Base-by-base conservation (phyloP, 2,888 invertebrate genomes). In the Frankliniella fusca region DNA sequence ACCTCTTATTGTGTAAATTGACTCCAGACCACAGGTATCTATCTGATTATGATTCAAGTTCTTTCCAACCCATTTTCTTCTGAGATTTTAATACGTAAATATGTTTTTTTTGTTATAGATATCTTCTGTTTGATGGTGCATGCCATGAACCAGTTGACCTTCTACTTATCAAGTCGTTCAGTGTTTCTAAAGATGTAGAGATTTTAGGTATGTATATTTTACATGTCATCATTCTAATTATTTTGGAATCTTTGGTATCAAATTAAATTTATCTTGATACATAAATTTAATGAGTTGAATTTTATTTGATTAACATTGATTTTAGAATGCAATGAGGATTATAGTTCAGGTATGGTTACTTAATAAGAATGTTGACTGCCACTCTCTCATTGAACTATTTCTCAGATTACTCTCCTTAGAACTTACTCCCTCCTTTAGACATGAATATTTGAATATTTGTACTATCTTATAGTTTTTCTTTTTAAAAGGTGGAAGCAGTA, bases 21-120 rank as follows among this genome's bases (percentile, higher is more conserved):
- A 84, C 85, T n/a, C 82, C 82, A 76, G 85, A 85, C 81, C 85
- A 85, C 82, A 84, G 85, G 85, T 85, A 48, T 70, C 65, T 28
- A 80, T 3, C n/a, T 49, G 61, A 18, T 81, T 27, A 49, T 2
- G 27, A 65, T 18, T 15, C 49, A 12, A 1, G 9, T 70, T 38
- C 20, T 61, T 80, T 48, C 48, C 23, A 12, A 48, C 1, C 28
- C 15, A 23, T 11, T 28, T 49, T 12, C 48, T 80, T 9, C 12
- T 48, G 48, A 15, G 20, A n/a, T 81, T 81, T 50, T 20, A 20
- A 10, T 1, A 38, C n/a, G n/a, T n/a, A 48, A 7, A 81, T 8
- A 61, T 9, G 12, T 81, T 81, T 81, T 54, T 49, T 8, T 49
- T 23, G 23, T 82, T 82, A 23, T 61, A 84, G 84, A 80, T 83